Evolutionary conservation across 2,888 invertebrate genomes (phyloP).

Genomic region (Meiosimyza decipiens): DNA sequence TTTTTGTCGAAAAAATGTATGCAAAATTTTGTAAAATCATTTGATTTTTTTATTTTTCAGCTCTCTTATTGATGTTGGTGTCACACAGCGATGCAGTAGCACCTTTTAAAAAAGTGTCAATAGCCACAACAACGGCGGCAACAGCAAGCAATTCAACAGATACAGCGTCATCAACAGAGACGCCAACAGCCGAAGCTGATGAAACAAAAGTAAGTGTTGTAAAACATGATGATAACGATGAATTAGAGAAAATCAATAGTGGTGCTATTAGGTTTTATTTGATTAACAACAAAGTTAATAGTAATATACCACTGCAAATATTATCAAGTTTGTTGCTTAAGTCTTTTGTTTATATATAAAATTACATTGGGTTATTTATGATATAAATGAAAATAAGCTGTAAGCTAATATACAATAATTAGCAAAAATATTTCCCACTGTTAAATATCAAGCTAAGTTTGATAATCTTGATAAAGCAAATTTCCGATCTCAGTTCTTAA

Average conservation of each 20-base stretch:
- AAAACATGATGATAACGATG: background rate
- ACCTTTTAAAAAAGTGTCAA: conserved; percentile 71
- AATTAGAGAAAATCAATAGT: background rate
- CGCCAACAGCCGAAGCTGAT: conserved; percentile 43
- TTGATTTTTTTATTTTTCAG: conserved; percentile 49
- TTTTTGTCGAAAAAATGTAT: background rate
- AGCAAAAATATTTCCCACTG: no score
- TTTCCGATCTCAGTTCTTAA: background rate
- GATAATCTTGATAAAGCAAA: background rate
- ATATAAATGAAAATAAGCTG: no score
- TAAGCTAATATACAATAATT: no score
- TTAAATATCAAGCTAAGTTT: background rate
- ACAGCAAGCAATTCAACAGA: conserved; percentile 67
- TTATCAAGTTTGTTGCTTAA: no score
- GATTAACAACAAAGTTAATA: conserved; percentile 28
- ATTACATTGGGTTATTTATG: no score
- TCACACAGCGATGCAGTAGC: conserved; percentile 70
- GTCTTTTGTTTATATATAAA: no score
- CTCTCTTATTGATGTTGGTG: conserved; percentile 67
- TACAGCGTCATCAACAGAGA: conserved; percentile 67
- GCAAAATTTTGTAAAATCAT: background rate
- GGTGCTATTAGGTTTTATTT: conserved; percentile 27
- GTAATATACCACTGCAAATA: background rate
- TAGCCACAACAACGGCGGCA: conserved; percentile 56
- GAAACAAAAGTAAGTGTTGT: conserved; percentile 50